Conservation (phyloP, 2,888 invertebrate species). For the Sarcophaga variegata region DNA sequence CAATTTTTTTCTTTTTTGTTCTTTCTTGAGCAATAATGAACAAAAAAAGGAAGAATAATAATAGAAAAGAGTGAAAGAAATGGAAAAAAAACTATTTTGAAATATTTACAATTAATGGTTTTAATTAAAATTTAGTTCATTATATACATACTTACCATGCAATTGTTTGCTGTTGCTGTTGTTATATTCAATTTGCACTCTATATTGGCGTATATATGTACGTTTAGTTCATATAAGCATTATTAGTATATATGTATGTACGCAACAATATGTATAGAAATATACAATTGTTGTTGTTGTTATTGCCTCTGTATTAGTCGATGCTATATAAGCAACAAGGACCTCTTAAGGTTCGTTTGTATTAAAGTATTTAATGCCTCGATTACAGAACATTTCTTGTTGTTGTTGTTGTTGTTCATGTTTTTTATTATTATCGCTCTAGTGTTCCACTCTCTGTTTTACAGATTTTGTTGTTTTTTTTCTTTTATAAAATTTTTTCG, state of each 20-base stretch:
- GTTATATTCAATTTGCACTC: conserved; percentile 28
- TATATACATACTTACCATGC: conserved; percentile 16
- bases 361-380: conserved; percentile 61
- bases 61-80: too few relatives aligned
- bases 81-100: conserved; percentile 26
- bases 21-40: too few relatives aligned
- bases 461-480: conserved; percentile 25
- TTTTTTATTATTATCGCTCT: conserved; percentile 42
- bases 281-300: neutral
- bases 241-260: conserved; percentile 3
- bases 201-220: conserved; percentile 11
- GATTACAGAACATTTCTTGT: conserved; percentile 56
- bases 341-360: conserved; percentile 62
- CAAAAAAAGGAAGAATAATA: too few relatives aligned
- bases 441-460: conserved; percentile 52
- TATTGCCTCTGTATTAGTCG: conserved; percentile 8
- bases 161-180: conserved; percentile 15
- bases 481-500: neutral
- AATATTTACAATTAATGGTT: conserved; percentile 57
- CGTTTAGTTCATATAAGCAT: neutral
- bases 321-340: conserved; percentile 44
- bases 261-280: neutral
- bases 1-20: neutral
- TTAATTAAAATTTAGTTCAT: conserved; percentile 63
- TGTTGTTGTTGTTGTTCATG: conserved; percentile 28